Percentiles rank a stretch among this genome's conserved stretches.
phyloP scores from a whole-genome alignment of 2,888 invertebrate species.

The Drosophila diplacantha region DNA sequence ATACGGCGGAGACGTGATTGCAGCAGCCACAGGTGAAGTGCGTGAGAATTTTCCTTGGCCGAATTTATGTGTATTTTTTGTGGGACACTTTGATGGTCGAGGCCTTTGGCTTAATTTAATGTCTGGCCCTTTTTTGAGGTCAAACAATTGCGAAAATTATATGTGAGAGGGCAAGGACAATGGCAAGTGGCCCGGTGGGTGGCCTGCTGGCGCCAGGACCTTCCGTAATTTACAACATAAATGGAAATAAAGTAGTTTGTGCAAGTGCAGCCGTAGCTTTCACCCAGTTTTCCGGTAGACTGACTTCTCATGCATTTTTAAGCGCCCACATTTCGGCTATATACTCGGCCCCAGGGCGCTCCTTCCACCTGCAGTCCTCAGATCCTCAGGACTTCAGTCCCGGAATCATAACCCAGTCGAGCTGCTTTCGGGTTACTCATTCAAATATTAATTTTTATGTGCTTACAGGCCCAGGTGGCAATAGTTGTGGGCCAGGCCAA shows the following conservation, averaged over 20 bases:
- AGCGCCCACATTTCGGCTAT: slow-evolving; percentile 46
- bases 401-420: slow-evolving; percentile 34
- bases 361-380: slow-evolving; percentile 10
- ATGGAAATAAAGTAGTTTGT: slow-evolving; percentile 52
- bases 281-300: slow-evolving; percentile 50
- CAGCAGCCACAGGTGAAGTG: slow-evolving; percentile 63
- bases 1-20: slow-evolving; percentile 38
- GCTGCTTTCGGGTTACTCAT: slow-evolving; percentile 50
- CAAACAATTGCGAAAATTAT: slow-evolving; percentile 54
- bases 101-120: slow-evolving; percentile 36
- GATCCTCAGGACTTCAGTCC: not conserved
- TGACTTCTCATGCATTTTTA: slow-evolving; percentile 64
- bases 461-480: slow-evolving; percentile 53
- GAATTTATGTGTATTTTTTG: slow-evolving; percentile 54
- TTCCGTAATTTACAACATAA: slow-evolving; percentile 52
- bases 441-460: slow-evolving; percentile 70
- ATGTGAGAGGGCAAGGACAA: slow-evolving; percentile 16
- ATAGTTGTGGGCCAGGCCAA: slow-evolving; percentile 31
- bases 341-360: slow-evolving; percentile 39
- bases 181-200: slow-evolving; percentile 20
- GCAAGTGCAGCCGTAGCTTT: slow-evolving; percentile 25
- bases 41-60: slow-evolving; percentile 60
- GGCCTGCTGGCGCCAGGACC: slow-evolving; percentile 34
- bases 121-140: slow-evolving; percentile 42
- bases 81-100: slow-evolving; percentile 20